Percentiles rank a stretch among this genome's conserved stretches.
Evolutionary conservation across 2,113 vertebrate species (phyloP).

Genomic region (Oriolus oriolus): DNA sequence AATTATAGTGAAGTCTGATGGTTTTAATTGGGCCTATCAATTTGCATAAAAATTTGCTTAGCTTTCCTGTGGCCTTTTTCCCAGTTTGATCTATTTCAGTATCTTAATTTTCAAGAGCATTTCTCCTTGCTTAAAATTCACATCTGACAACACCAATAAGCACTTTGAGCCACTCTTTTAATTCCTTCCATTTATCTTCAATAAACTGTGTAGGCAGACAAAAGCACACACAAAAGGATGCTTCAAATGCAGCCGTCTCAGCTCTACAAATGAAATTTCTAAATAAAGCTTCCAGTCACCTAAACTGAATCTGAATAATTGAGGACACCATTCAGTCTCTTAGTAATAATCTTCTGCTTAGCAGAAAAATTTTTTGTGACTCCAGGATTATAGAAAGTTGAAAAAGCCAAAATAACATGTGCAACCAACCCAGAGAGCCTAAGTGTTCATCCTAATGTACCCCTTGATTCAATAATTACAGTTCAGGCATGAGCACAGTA

Average conservation of each 20-base stretch:
- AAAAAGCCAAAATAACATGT: neutral
- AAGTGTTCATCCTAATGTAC: neutral
- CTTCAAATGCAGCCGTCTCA: neutral
- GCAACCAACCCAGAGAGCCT: neutral
- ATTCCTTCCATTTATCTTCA: neutral
- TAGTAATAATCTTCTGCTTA: neutral
- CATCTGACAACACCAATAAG: neutral
- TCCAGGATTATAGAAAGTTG: neutral
- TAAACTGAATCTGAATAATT: neutral
- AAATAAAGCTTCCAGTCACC: neutral
- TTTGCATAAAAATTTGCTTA: neutral
- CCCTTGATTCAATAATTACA: neutral
- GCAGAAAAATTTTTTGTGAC: neutral
- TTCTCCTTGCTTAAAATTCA: neutral
- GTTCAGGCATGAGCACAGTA: neutral
- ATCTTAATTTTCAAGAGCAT: neutral
- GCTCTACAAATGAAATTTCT: neutral
- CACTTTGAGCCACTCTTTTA: neutral
- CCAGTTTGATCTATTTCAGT: neutral
- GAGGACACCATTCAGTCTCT: neutral
- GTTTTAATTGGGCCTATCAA: neutral
- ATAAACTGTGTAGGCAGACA: neutral
- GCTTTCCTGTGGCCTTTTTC: neutral
- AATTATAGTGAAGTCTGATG: neutral
- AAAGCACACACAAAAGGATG: neutral